A percentile compares a stretch with the other conserved stretches of the same genome.
Conservation (phyloP, 1,140 invertebrate genomes). For the Aculops lycopersici region DNA sequence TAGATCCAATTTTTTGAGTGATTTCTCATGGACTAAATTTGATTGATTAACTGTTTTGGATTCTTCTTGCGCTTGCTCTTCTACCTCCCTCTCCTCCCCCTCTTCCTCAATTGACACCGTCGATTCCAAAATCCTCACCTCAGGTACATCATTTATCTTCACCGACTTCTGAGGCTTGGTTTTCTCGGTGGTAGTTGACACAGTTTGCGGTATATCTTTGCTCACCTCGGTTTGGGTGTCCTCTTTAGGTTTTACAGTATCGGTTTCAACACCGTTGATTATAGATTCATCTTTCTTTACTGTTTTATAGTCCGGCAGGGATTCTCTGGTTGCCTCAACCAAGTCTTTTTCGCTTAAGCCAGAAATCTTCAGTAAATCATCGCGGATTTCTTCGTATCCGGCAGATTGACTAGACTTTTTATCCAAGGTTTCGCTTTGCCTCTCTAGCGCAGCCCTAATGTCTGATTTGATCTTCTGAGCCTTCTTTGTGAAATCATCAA, state of each 20-base stretch:
- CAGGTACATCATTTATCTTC: too few relatives aligned
- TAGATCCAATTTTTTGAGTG: neutral
- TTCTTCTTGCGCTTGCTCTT: neutral
- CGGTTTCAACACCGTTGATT: neutral
- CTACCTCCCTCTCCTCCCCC: neutral
- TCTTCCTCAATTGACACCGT: neutral
- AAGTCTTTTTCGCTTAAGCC: neutral
- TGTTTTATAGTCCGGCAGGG: neutral
- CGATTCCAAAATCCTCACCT: too few relatives aligned
- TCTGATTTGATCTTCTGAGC: neutral
- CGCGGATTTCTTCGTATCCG: neutral
- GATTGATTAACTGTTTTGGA: neutral
- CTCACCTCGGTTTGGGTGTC: too few relatives aligned
- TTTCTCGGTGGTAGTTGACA: neutral
- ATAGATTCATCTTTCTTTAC: neutral
- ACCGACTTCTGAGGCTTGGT: neutral
- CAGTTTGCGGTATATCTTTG: neutral
- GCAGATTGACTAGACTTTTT: neutral
- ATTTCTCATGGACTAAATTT: neutral
- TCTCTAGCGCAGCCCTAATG: neutral
- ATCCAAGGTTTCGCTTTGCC: neutral
- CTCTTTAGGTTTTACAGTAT: neutral
- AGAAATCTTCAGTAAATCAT: neutral
- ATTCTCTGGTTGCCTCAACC: neutral
- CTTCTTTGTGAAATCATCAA: neutral